Conservation (phyloP, 2,888 invertebrate genomes). For the Nephrotoma flavescens region DNA sequence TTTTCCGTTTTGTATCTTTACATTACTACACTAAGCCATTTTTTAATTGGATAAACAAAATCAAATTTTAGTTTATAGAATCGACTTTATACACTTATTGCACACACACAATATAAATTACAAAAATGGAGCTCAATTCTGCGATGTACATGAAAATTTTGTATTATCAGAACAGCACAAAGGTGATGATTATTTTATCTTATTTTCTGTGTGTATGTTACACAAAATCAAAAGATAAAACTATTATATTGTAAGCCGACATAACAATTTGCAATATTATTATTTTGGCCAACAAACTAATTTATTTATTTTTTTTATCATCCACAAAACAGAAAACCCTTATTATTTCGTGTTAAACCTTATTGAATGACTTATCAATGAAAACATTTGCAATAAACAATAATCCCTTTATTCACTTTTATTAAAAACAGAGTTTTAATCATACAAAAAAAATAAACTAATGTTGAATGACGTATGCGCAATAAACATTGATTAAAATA, state of each 20-base stretch:
- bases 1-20: neutral
- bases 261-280: neutral
- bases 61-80: neutral
- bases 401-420: neutral
- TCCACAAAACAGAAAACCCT: neutral
- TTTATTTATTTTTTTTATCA: neutral
- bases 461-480: constrained; percentile 3
- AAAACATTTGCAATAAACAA: constrained; percentile 3
- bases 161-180: neutral
- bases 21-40: neutral
- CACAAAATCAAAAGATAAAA: neutral
- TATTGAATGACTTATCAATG: neutral
- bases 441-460: neutral
- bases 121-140: neutral
- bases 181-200: neutral
- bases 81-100: neutral
- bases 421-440: neutral
- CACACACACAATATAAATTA: neutral
- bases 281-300: neutral
- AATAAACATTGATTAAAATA: constrained; percentile 3
- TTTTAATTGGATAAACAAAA: neutral
- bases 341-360: neutral
- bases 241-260: neutral
- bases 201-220: neutral
- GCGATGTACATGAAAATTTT: neutral